Base-by-base conservation (phyloP, 2,113 vertebrate species). In the Sciurus niger region DNA sequence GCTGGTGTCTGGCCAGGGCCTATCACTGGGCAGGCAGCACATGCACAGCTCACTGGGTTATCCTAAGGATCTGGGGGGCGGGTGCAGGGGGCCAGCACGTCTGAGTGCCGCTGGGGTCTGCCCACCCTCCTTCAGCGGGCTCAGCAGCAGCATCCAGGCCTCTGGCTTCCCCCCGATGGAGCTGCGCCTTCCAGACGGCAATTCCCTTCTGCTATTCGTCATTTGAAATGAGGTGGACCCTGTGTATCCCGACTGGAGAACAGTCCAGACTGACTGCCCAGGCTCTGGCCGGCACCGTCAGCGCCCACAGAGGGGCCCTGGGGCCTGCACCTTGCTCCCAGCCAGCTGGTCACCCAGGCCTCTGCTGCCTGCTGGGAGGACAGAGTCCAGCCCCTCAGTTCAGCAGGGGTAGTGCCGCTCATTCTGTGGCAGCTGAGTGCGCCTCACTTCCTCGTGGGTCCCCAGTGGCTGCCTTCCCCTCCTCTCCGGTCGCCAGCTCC, bases 31-130 rank as follows among this genome's bases (percentile, higher is more conserved):
- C 0, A 6, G 63, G 85, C 63, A 77, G 1, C 24, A 11, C 2
- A 0, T 7, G 60, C 8, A 1, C 10, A 7, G 24, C 28, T 18
- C 17, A 24, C 0, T 2, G 6, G 51, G 0, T 34, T 37, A 18
- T 28, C 46, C 58, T 43, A 6, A n/a, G 30, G 1, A 2, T 34
- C 53, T 4, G 40, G 25, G 11, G 28, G 40, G 3, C 4, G 0
- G 1, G 68, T 11, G 37, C 8, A 10, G 3, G 18, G 48, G 34
- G 30, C 55, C 55, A 18, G 90, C 40, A 0, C 1, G 1, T 8
- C 4, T 0, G 28, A 76, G 70, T 9, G 7, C 12, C 8, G 9
- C 24, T 2, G 8, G 22, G 2, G 24, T 63, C 1, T 25, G 24
- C 24, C 25, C 60, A 63, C 24, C 46, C 8, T 8, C 51, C 78